Percentiles rank a stretch among this genome's conserved stretches.
Conservation (phyloP, 2,888 invertebrate species). For the Macrosoma leucophasiata region DNA sequence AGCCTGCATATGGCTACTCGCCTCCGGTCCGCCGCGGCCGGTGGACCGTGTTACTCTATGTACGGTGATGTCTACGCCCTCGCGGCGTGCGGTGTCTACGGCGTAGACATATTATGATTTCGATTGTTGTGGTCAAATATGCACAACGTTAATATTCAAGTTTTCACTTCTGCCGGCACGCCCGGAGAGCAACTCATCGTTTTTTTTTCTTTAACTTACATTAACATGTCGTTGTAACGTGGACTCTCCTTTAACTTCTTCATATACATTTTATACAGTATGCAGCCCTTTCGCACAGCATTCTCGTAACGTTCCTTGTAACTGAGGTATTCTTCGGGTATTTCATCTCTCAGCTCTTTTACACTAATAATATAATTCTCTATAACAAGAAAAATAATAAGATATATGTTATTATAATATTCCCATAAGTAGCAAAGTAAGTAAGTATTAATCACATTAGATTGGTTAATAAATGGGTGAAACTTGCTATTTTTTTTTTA, state of each 20-base stretch:
- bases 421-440: not conserved
- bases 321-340: slow-evolving; percentile 86
- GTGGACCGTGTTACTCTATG: too few species aligned
- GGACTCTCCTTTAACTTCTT: slow-evolving; percentile 8
- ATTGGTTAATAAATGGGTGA: too few species aligned
- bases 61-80: too few species aligned
- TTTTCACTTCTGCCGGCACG: too few species aligned
- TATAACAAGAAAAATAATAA: slow-evolving; percentile 15
- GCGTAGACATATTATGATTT: too few species aligned
- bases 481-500: too few species aligned
- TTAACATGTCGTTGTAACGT: slow-evolving; percentile 2
- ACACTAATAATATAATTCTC: slow-evolving; percentile 35
- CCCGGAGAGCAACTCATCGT: too few species aligned
- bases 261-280: slow-evolving; percentile 74
- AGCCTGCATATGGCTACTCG: too few species aligned
- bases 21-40: too few species aligned
- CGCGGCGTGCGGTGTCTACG: too few species aligned
- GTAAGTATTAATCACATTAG: not conserved
- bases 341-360: slow-evolving; percentile 61
- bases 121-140: too few species aligned
- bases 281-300: slow-evolving; percentile 80
- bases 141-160: too few species aligned
- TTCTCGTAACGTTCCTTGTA: slow-evolving; percentile 89
- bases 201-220: slow-evolving; percentile 5
- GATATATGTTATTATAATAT: not conserved